Conservation (phyloP, 2,888 invertebrate species). For the Apamea crenata region DNA sequence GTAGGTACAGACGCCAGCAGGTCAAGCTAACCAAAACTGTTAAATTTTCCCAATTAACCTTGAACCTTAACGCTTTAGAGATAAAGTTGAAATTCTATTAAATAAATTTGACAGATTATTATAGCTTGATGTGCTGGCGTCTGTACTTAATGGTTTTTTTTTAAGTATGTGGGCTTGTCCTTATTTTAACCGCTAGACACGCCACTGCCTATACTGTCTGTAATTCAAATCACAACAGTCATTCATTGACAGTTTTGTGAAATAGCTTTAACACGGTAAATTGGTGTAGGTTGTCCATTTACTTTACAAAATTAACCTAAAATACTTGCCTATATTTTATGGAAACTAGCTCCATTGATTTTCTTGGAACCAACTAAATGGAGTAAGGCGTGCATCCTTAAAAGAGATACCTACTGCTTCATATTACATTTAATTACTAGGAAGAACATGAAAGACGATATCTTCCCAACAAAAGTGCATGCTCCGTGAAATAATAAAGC, state of each 20-base stretch:
- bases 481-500: conserved; percentile 11
- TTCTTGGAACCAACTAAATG: conserved; percentile 9
- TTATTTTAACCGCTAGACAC: no score
- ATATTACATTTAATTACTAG: conserved; percentile 14
- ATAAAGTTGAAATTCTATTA: no score
- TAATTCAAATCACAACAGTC: background rate
- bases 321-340: background rate
- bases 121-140: no score
- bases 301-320: background rate
- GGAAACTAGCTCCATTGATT: background rate
- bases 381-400: background rate
- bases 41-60: no score
- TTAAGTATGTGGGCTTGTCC: no score
- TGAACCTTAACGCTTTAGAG: no score
- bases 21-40: no score
- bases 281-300: background rate
- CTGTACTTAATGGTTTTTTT: no score
- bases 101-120: no score
- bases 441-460: conserved; percentile 12
- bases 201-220: no score
- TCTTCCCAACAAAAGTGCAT: conserved; percentile 21
- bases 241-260: background rate
- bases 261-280: no score
- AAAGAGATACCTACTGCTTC: background rate
- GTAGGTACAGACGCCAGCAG: no score